Base-by-base conservation (phyloP, 2,888 invertebrate genomes). In the Ametastegia equiseti region DNA sequence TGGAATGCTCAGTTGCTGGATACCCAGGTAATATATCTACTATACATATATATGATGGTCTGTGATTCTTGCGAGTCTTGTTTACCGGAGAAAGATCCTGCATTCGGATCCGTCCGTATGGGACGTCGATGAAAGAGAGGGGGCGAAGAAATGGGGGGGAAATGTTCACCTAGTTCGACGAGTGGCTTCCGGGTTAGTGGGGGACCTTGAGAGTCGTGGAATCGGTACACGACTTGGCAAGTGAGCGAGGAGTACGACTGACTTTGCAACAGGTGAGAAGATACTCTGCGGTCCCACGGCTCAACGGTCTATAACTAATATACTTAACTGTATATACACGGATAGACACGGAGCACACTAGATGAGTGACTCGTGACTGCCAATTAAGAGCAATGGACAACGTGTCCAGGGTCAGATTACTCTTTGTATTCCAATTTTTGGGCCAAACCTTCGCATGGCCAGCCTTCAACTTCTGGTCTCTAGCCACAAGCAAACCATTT, bases 101-200 rank as follows among this genome's bases (percentile, higher is more conserved):
- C 11, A 47, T 30, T 27, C 11, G 15, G 4, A 23, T 71, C 6
- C 27, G 2, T 27, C 11, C 13, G 19, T 63, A 45, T 15, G 57
- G 30, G 33, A 42, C 19, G 42, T 27, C 39, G 60, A 57, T 39
- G 78, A 63, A 45, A 60, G 27, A 63, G 78, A 60, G 78, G 78
- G 57, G 54, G 60, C 27, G 75, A 7, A 50, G 75, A 75, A 75
- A 78, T 78, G 78, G 57, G 42, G 78, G 78, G 78, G 60, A 78
- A n/a, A 78, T 60, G 78, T 57, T 78, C 78, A 78, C 78, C 78
- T 78, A 78, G 78, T 78, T 78, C 42, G 30, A 42, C 9, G 60
- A 78, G 7, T 36, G 27, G 60, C 78, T 78, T 78, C 78, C 78
- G 78, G 78, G 78, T 78, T 78, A 57, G 78, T 60, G 78, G 78